These are phyloP conservation scores for Rhinoderma darwinii DNA, from an alignment of 2,113 vertebrate species.

Conservation along the genomic window DNA sequence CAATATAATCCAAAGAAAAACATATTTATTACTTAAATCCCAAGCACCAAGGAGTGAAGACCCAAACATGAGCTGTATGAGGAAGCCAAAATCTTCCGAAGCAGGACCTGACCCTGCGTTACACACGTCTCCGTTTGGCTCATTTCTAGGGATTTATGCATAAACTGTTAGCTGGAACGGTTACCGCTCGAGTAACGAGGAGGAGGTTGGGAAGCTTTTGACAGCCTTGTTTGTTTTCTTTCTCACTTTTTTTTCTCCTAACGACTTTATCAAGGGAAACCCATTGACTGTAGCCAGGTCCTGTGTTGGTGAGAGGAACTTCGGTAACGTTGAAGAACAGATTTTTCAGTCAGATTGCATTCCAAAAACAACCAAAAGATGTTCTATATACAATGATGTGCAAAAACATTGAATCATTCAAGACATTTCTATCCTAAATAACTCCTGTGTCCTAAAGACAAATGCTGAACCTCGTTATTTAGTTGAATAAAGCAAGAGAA, in stretches of 20 bases:
- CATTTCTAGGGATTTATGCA: constrained; percentile 60
- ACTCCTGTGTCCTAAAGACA: too few species aligned
- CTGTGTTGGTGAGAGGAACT: neutral
- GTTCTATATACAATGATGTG: neutral
- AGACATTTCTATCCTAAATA: too few species aligned
- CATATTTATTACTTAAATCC: neutral
- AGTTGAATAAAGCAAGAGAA: too few species aligned
- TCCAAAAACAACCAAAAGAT: neutral
- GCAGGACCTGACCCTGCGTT: constrained; percentile 30
- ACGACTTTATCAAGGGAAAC: constrained; percentile 50
- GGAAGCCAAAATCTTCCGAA: constrained; percentile 19
- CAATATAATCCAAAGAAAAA: neutral
- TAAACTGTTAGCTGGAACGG: constrained; percentile 59
- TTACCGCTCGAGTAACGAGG: constrained; percentile 56
- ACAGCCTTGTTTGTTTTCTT: constrained; percentile 45
- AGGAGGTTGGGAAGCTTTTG: constrained; percentile 50
- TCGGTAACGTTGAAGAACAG: neutral
- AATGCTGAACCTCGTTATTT: too few species aligned
- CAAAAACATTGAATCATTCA: neutral
- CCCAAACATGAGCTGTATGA: neutral
- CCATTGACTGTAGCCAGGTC: constrained; percentile 21
- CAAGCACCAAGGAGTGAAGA: neutral
- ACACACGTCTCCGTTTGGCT: constrained; percentile 33
- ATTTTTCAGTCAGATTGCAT: neutral
- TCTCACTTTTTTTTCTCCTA: constrained; percentile 19